Conservation (phyloP, 2,113 vertebrate genomes). For the Collichthys lucidus region DNA sequence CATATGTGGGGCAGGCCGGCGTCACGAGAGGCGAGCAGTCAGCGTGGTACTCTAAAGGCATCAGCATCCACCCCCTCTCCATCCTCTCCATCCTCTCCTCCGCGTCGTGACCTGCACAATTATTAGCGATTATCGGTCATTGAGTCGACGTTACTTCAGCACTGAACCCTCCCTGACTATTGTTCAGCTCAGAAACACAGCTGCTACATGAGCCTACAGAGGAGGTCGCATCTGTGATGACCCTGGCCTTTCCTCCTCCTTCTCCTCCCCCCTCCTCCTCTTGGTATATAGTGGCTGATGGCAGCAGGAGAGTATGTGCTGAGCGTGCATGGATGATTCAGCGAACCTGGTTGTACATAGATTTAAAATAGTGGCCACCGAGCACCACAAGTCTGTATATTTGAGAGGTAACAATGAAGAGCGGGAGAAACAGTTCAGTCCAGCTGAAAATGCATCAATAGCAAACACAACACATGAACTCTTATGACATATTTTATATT, state of each 20-base stretch:
- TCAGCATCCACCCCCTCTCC: slow-evolving; percentile 48
- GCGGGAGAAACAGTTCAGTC: neutral
- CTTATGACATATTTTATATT: neutral
- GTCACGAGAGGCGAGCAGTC: slow-evolving; percentile 45
- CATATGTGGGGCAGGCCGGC: slow-evolving; percentile 66
- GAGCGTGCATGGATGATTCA: slow-evolving; percentile 12
- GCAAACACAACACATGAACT: neutral
- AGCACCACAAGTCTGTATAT: neutral
- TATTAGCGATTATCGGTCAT: slow-evolving; percentile 12
- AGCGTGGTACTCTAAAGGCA: slow-evolving; percentile 57
- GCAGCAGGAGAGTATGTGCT: slow-evolving; percentile 3
- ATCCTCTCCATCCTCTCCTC: slow-evolving; percentile 21
- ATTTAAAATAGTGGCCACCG: neutral
- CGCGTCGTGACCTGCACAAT: neutral
- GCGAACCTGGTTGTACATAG: neutral
- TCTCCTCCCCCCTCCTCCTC: slow-evolving; percentile 5
- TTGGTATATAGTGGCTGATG: slow-evolving; percentile 29
- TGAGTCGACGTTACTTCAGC: slow-evolving; percentile 1
- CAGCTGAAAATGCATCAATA: slow-evolving; percentile 1
- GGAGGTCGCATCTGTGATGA: slow-evolving; percentile 63
- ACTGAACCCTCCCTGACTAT: slow-evolving; percentile 16
- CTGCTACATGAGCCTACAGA: slow-evolving; percentile 54
- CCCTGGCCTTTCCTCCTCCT: slow-evolving; percentile 33
- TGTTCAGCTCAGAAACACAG: slow-evolving; percentile 52
- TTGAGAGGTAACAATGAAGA: neutral